Conservation (phyloP, 64 coral and sea anemone genomes). For the Dendronephthya gigantea region DNA sequence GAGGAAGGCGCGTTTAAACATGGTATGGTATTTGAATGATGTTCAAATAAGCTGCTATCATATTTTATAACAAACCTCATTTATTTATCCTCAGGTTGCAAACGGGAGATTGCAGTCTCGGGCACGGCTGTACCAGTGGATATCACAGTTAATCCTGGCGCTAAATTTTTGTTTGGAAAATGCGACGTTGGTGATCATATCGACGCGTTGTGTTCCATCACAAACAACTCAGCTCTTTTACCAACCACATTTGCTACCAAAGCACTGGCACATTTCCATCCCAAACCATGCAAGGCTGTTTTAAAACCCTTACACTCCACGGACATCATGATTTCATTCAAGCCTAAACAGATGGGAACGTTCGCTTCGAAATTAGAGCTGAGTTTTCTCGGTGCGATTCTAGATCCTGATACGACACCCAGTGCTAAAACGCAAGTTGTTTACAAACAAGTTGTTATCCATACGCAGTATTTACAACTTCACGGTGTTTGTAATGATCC, state of each 20-base stretch:
- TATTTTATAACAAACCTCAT: background rate
- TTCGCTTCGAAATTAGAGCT: constrained; percentile 56
- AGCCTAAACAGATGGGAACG: constrained; percentile 84
- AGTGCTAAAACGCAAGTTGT: background rate
- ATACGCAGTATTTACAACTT: constrained; percentile 48
- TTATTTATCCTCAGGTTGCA: constrained; percentile 37
- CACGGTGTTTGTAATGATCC: constrained; percentile 44
- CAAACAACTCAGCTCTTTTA: constrained; percentile 66
- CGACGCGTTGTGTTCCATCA: constrained; percentile 56
- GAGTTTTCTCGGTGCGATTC: constrained; percentile 49
- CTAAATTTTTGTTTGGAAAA: constrained; percentile 79
- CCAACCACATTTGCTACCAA: constrained; percentile 62
- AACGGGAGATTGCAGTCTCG: constrained; percentile 61
- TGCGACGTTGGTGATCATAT: constrained; percentile 70
- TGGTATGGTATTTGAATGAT: too few species aligned
- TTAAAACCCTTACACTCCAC: constrained; percentile 53
- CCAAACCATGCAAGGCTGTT: background rate
- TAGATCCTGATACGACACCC: constrained; percentile 12
- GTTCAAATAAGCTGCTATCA: background rate
- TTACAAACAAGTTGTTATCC: constrained; percentile 54
- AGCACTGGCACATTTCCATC: constrained; percentile 73
- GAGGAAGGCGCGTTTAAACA: background rate
- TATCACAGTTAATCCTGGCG: constrained; percentile 58
- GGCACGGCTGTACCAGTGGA: constrained; percentile 80
- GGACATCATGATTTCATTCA: constrained; percentile 70